These are phyloP conservation scores for Leptinotarsa rubiginosa DNA, from an alignment of 2,888 invertebrate species.

Conservation along the genomic window DNA sequence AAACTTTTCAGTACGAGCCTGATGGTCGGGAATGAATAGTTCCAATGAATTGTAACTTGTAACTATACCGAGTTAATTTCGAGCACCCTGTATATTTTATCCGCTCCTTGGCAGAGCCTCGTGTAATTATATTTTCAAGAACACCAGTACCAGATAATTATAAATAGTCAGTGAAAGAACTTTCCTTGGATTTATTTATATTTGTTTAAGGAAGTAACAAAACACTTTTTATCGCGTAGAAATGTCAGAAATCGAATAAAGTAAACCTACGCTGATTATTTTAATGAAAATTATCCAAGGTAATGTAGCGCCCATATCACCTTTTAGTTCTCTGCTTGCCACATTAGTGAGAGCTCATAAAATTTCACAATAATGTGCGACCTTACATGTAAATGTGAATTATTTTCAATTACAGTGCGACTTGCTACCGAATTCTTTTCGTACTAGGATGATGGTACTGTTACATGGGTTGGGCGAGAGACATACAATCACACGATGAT, in stretches of 20 bases:
- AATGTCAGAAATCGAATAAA: constrained; percentile 30
- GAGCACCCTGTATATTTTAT: background rate
- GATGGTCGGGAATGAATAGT: too few species aligned
- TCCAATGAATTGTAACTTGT: too few species aligned
- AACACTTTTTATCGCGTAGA: constrained; percentile 29
- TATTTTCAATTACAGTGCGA: constrained; percentile 26
- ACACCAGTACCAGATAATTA: constrained; percentile 11
- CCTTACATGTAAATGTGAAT: constrained; percentile 48
- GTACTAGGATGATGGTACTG: background rate
- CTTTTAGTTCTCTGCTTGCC: constrained; percentile 33
- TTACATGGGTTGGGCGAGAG: background rate
- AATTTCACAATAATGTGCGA: constrained; percentile 50
- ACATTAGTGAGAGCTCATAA: constrained; percentile 47
- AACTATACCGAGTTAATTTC: background rate
- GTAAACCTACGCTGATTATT: constrained; percentile 34
- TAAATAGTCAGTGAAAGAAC: constrained; percentile 19
- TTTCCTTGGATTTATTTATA: constrained; percentile 31
- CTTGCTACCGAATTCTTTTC: constrained; percentile 1
- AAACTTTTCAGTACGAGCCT: too few species aligned
- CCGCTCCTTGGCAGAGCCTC: constrained; percentile 7
- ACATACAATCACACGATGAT: too few species aligned
- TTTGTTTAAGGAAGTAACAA: constrained; percentile 41
- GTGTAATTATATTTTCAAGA: constrained; percentile 5
- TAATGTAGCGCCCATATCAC: constrained; percentile 41
- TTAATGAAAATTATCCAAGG: constrained; percentile 39